These are phyloP conservation scores for Lutraria rhynchaena DNA, from an alignment of 1,140 invertebrate genomes.

Conservation along the genomic window DNA sequence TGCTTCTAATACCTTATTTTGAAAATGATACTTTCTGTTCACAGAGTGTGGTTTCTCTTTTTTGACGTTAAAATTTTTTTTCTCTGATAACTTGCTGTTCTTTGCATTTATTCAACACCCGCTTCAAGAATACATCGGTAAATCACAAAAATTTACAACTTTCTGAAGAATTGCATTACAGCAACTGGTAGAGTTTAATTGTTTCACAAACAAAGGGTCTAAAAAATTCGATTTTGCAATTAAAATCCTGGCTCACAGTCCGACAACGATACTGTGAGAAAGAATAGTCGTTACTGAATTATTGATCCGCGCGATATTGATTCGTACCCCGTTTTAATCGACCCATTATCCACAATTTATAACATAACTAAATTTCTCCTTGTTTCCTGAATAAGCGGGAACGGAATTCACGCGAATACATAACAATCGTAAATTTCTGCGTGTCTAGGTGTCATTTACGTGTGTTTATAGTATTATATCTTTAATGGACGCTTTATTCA, in stretches of 20 bases:
- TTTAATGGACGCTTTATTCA: conserved; percentile 30
- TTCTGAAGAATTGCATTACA: background rate
- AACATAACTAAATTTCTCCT: conserved; percentile 25
- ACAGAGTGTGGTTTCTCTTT: no score
- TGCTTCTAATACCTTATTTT: no score
- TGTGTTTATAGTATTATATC: conserved; percentile 36
- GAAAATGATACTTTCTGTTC: no score
- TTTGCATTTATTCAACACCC: no score
- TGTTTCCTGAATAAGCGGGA: conserved; percentile 11
- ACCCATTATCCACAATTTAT: conserved; percentile 53
- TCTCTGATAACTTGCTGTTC: no score
- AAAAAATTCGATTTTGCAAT: conserved; percentile 48
- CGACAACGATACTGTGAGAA: conserved; percentile 21
- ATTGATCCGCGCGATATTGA: conserved; percentile 41
- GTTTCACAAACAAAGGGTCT: conserved; percentile 26
- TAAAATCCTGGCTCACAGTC: conserved; percentile 18
- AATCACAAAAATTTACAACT: no score
- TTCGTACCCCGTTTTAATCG: conserved; percentile 51
- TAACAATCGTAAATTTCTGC: conserved; percentile 24
- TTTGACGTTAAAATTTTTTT: no score
- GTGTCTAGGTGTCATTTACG: conserved; percentile 22
- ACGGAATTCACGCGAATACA: conserved; percentile 12
- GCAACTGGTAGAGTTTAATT: background rate
- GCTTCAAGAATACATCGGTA: no score
- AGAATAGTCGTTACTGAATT: conserved; percentile 16